Evolutionary conservation across 2,888 invertebrate species (phyloP).

Genomic region (Diaphora mendica): DNA sequence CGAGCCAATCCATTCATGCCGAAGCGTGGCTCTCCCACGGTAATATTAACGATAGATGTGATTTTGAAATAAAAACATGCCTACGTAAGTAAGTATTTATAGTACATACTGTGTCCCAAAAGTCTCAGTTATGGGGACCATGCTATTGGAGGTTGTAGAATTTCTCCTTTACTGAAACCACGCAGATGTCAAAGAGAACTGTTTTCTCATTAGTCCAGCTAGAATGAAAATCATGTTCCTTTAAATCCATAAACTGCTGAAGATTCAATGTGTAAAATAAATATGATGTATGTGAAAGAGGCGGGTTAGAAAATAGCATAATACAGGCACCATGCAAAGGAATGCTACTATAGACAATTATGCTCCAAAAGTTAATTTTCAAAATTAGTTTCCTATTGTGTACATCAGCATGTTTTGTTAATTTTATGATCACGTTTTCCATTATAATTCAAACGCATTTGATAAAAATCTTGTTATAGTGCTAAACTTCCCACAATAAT

Average conservation of each 20-base stretch:
- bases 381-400: not conserved
- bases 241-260: not conserved
- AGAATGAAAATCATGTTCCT: not conserved
- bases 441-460: constrained; percentile 15
- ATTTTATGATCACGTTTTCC: constrained; percentile 13
- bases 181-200: no score
- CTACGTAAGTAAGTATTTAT: not conserved
- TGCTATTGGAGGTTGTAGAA: not conserved
- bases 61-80: not conserved
- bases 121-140: not conserved
- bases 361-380: not conserved
- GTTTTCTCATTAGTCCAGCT: no score
- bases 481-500: not conserved
- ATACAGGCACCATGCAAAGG: not conserved
- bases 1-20: no score
- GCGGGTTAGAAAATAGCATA: no score
- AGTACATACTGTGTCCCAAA: not conserved
- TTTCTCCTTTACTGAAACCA: no score
- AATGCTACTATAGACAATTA: not conserved
- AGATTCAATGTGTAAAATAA: not conserved
- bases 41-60: not conserved
- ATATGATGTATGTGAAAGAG: not conserved
- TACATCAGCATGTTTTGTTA: constrained; percentile 5
- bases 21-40: no score
- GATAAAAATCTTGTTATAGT: constrained; percentile 20